These are phyloP conservation scores for Danio albolineatus DNA, from an alignment of 2,797 vertebrate genomes.

Conservation along the genomic window DNA sequence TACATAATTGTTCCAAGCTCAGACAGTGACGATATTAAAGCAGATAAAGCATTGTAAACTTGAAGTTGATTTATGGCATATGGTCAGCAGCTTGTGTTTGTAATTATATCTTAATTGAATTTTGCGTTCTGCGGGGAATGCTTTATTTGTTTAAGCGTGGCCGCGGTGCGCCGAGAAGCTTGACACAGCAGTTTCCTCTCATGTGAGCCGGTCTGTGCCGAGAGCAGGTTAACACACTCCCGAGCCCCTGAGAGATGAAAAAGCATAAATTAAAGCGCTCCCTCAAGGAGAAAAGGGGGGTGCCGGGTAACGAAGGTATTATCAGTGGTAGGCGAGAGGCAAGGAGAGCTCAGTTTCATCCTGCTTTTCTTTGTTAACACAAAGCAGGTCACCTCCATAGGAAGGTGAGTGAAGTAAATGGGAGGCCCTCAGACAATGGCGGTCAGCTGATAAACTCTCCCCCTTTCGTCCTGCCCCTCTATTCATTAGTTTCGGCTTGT, in stretches of 20 bases:
- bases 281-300: slow-evolving; percentile 73
- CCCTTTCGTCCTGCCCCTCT: slow-evolving; percentile 71
- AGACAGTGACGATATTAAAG: slow-evolving; percentile 46
- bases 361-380: slow-evolving; percentile 81
- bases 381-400: slow-evolving; percentile 81
- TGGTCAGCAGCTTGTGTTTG: slow-evolving; percentile 58
- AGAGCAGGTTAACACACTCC: slow-evolving; percentile 75
- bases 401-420: slow-evolving; percentile 78
- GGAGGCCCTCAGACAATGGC: slow-evolving; percentile 72
- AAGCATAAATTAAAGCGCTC: slow-evolving; percentile 82
- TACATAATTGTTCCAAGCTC: slow-evolving; percentile 44
- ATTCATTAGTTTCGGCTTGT: slow-evolving; percentile 65
- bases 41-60: slow-evolving; percentile 54
- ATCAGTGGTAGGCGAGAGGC: slow-evolving; percentile 75
- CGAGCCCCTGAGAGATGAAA: slow-evolving; percentile 78
- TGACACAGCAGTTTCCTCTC: slow-evolving; percentile 77
- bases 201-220: slow-evolving; percentile 71
- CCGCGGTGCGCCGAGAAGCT: slow-evolving; percentile 61
- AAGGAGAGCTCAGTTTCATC: slow-evolving; percentile 80
- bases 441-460: slow-evolving; percentile 76
- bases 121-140: slow-evolving; percentile 56
- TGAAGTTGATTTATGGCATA: slow-evolving; percentile 62
- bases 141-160: slow-evolving; percentile 57
- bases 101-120: slow-evolving; percentile 66
- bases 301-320: slow-evolving; percentile 72